These are phyloP conservation scores for Benthosema pterotum DNA, from an alignment of 2,797 vertebrate species.

Conservation along the genomic window DNA sequence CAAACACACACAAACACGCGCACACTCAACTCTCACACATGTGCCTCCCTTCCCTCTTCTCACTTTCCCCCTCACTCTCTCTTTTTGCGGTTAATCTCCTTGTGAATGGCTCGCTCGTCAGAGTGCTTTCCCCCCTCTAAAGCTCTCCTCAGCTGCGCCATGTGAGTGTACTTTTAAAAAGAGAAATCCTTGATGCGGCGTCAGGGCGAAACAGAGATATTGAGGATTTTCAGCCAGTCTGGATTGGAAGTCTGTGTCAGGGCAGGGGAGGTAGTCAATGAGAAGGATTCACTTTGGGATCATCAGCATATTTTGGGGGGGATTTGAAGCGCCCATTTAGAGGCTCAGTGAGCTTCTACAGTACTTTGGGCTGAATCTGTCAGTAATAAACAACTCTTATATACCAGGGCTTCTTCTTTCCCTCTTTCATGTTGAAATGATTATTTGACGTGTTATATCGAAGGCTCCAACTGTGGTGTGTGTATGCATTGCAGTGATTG, in stretches of 20 bases:
- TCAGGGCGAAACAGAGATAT: constrained; percentile 69
- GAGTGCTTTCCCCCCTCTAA: constrained; percentile 53
- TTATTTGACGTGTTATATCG: constrained; percentile 18
- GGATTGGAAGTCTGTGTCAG: constrained; percentile 72
- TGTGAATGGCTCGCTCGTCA: constrained; percentile 73
- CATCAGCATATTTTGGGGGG: constrained; percentile 81
- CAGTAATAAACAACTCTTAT: constrained; percentile 45
- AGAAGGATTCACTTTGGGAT: constrained; percentile 69
- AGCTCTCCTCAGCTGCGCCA: constrained; percentile 73
- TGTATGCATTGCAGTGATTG: constrained; percentile 9
- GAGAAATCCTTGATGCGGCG: constrained; percentile 80
- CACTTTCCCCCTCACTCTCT: constrained; percentile 33
- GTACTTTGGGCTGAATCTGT: constrained; percentile 60
- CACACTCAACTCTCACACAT: neutral
- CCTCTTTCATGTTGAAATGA: constrained; percentile 65
- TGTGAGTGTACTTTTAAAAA: constrained; percentile 77
- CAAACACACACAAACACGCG: constrained; percentile 10
- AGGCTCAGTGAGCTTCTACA: constrained; percentile 60
- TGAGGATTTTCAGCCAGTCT: constrained; percentile 77
- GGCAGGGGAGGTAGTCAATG: constrained; percentile 71
- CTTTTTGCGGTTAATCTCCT: constrained; percentile 73
- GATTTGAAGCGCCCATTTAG: constrained; percentile 71
- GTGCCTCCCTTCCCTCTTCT: constrained; percentile 34
- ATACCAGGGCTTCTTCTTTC: constrained; percentile 59
- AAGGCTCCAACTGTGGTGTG: constrained; percentile 35